Evolutionary conservation across 2,797 vertebrate genomes (phyloP).

Genomic region (Lepus townsendii): DNA sequence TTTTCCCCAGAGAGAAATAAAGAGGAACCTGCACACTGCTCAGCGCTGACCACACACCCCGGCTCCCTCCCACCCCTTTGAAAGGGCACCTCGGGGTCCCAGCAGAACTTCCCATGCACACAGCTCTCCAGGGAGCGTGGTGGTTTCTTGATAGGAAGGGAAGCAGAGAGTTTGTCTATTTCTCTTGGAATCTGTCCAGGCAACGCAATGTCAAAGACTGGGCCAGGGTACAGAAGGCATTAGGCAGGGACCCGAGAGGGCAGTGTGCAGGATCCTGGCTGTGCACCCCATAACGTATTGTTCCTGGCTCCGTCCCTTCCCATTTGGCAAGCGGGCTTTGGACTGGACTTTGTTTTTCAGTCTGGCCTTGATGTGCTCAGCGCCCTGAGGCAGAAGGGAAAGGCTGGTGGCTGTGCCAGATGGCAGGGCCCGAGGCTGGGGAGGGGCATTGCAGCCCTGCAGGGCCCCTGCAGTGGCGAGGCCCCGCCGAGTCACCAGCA

Average conservation of each 20-base stretch:
- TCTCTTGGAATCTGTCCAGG: slow-evolving; percentile 65
- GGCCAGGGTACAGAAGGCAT: slow-evolving; percentile 60
- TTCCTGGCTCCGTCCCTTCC: slow-evolving; percentile 58
- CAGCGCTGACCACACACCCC: not conserved
- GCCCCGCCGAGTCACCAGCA: not conserved
- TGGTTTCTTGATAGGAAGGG: not conserved
- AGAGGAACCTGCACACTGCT: slow-evolving; percentile 5
- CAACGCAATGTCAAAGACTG: slow-evolving; percentile 45
- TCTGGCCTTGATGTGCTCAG: slow-evolving; percentile 63
- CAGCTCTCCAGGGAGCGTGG: not conserved
- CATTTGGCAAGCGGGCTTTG: slow-evolving; percentile 73
- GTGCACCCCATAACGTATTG: slow-evolving; percentile 62
- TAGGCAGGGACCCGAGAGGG: slow-evolving; percentile 52
- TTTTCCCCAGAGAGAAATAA: slow-evolving; percentile 46
- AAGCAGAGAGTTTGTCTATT: slow-evolving; percentile 41
- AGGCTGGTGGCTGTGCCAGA: slow-evolving; percentile 59
- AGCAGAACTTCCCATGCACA: not conserved
- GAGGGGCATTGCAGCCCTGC: not conserved
- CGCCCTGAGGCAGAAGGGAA: slow-evolving; percentile 49
- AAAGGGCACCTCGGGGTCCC: not conserved
- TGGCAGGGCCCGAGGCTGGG: slow-evolving; percentile 26
- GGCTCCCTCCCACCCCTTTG: not conserved
- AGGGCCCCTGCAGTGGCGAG: not conserved
- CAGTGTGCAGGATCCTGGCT: slow-evolving; percentile 60
- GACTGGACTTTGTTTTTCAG: slow-evolving; percentile 68